A percentile compares a stretch with the other conserved stretches of the same genome.
Conservation (phyloP, 1,140 invertebrate genomes). For the Antheraea mylitta region DNA sequence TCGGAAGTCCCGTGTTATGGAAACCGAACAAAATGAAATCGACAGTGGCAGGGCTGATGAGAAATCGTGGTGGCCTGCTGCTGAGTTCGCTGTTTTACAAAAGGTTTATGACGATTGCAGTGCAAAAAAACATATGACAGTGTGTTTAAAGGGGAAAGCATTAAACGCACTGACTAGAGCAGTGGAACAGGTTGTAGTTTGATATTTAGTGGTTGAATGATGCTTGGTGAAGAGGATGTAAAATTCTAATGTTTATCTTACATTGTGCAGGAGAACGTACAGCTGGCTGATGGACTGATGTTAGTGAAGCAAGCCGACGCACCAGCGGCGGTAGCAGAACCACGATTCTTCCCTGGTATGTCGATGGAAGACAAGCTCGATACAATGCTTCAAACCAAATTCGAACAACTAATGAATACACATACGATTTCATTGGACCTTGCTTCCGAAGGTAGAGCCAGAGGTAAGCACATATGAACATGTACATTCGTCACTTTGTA, state of each 20-base stretch:
- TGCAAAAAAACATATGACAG: conserved; percentile 78
- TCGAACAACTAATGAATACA: conserved; percentile 72
- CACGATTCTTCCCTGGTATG: conserved; percentile 74
- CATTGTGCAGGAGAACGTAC: conserved; percentile 76
- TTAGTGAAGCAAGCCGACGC: conserved; percentile 79
- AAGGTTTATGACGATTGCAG: conserved; percentile 82
- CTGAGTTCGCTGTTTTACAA: conserved; percentile 76
- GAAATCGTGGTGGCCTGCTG: conserved; percentile 72
- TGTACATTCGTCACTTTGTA: not conserved
- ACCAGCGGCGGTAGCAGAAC: conserved; percentile 65
- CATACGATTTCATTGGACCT: conserved; percentile 75
- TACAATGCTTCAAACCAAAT: conserved; percentile 66
- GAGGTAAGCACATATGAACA: conserved; percentile 49
- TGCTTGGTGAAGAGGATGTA: conserved; percentile 29
- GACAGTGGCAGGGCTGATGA: conserved; percentile 75
- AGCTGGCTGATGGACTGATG: conserved; percentile 79
- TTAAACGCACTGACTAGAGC: conserved; percentile 77
- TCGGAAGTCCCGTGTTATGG: conserved; percentile 66
- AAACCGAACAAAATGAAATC: conserved; percentile 69
- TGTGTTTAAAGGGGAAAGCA: conserved; percentile 80
- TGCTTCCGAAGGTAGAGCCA: conserved; percentile 72
- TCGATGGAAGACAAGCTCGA: conserved; percentile 73
- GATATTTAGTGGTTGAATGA: conserved; percentile 14
- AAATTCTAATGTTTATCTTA: conserved; percentile 42
- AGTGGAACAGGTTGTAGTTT: conserved; percentile 74